Base-by-base conservation (phyloP, 2,113 vertebrate genomes). In the Lutjanus erythropterus region DNA sequence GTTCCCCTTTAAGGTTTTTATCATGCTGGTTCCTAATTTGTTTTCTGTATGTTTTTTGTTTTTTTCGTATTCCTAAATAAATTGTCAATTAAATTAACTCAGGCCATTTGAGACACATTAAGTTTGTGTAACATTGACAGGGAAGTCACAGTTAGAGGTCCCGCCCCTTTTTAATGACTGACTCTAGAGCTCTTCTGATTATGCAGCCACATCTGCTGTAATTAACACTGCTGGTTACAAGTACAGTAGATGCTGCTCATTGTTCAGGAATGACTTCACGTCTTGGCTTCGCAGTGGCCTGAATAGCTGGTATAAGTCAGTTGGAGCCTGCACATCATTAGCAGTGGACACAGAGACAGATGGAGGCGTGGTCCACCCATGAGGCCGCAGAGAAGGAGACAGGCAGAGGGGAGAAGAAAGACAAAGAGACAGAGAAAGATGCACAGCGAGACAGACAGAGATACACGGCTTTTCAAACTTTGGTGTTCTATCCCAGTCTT, bases 381-480 rank as follows among this genome's bases (percentile, higher is more conserved):
- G 55, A 53, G 35, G 29, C 62, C 37, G 12, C 31, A 85, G 76
- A 37, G 23, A 70, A 6, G 33, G 56, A 81, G 60, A 53, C 10
- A 55, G 69, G 7, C 35, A 18, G 56, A 41, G 41, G 8, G 56
- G n/a, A 29, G 62, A 47, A 56, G 27, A 56, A 11, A 56, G 69
- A 81, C 29, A 78, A 53, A 69, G 53, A 78, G 53, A 62, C 41
- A 56, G 86, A 59, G 78, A 87, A 14, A 66, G 60, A 80, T 37
- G 71, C 59, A 49, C 67, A 21, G 58, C 16, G 85, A 78, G 80
- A 67, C 59, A 70, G 84, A 83, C 70, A 85, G 61, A 89, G 58
- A 86, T 71, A 70, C 61, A 88, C 75, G 71, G 83, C 93, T 93
- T 92, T 94, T 94, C 89, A 93, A 92, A 91, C 91, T 94, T 92